Evolutionary conservation across 2,113 vertebrate species (phyloP).

Genomic region (Ceratotherium simum): DNA sequence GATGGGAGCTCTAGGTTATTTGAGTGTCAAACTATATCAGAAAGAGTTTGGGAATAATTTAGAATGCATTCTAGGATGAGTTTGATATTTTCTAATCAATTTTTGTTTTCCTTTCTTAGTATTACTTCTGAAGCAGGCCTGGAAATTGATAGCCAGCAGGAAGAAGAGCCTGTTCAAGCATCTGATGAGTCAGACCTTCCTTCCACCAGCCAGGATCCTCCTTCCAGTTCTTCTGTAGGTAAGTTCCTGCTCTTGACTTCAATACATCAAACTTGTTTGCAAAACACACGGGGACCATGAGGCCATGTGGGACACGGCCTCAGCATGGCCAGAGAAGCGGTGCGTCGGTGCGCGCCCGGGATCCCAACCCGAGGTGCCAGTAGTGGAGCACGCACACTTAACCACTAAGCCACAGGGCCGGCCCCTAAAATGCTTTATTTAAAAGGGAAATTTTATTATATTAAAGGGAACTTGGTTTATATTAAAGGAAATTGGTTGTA

Average conservation of each 20-base stretch:
- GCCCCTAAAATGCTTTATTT: constrained; percentile 24
- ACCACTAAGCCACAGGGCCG: too few species aligned
- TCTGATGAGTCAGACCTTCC: constrained; percentile 93
- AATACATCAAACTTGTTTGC: neutral
- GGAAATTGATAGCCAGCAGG: constrained; percentile 93
- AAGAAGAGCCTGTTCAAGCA: constrained; percentile 92
- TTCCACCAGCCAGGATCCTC: constrained; percentile 97
- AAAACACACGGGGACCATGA: too few species aligned
- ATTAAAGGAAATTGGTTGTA: neutral
- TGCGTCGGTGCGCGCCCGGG: too few species aligned
- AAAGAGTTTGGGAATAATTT: constrained; percentile 31
- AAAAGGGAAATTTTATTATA: neutral
- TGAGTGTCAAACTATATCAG: neutral
- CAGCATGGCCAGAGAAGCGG: too few species aligned
- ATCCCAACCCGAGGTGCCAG: too few species aligned
- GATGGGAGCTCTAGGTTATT: neutral
- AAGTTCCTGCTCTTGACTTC: neutral
- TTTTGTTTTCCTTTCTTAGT: constrained; percentile 74
- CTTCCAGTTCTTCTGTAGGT: constrained; percentile 95
- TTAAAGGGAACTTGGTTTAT: constrained; percentile 25
- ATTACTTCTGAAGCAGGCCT: constrained; percentile 91
- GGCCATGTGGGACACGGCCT: too few species aligned
- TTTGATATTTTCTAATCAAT: constrained; percentile 8
- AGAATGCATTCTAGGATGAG: neutral
- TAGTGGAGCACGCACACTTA: too few species aligned